Evolutionary conservation across 2,113 vertebrate genomes (phyloP).

Genomic region (Nesogale talazaci): DNA sequence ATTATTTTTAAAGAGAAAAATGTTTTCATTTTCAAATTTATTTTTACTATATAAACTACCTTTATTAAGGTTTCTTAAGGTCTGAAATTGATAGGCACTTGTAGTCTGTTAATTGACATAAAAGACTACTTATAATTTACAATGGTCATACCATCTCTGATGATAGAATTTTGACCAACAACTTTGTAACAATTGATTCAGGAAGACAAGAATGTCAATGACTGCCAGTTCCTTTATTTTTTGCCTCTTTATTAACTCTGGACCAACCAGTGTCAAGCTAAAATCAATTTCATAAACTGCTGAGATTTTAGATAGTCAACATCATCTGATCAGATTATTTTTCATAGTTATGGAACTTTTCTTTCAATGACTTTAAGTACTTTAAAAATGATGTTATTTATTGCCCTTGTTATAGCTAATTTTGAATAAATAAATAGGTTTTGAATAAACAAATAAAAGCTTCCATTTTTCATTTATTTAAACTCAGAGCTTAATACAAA

Average conservation of each 20-base stretch:
- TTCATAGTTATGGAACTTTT: background rate
- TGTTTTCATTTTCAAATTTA: background rate
- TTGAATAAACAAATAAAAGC: too few relatives aligned
- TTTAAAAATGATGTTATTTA: background rate
- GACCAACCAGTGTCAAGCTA: background rate
- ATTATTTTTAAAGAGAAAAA: background rate
- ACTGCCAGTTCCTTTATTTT: background rate
- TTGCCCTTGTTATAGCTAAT: background rate
- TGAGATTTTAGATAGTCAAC: background rate
- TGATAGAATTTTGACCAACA: background rate
- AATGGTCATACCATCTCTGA: background rate
- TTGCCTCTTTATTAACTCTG: background rate
- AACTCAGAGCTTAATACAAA: background rate
- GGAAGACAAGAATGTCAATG: background rate
- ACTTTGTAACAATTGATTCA: too few relatives aligned
- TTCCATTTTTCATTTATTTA: background rate
- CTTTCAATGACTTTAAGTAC: background rate
- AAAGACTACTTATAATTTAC: background rate
- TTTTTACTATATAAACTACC: background rate
- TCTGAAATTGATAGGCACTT: background rate
- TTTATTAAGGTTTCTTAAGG: background rate
- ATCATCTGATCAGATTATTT: background rate
- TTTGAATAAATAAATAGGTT: background rate
- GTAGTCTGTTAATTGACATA: background rate
- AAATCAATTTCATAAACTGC: background rate